These are phyloP conservation scores for Trochalopteron elliotii DNA, from an alignment of 2,113 vertebrate genomes.

Conservation along the genomic window DNA sequence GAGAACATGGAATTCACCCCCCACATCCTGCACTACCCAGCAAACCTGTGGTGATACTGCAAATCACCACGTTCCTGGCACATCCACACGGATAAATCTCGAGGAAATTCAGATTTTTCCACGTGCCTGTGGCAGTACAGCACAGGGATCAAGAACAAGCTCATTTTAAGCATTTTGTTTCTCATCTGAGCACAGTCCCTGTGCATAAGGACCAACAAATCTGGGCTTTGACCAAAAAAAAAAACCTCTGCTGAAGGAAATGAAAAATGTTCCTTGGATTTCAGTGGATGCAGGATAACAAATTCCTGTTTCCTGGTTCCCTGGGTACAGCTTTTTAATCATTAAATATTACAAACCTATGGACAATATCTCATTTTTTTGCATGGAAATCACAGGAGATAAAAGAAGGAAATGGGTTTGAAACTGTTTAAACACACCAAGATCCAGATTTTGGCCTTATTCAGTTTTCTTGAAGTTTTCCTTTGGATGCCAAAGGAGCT, in stretches of 20 bases:
- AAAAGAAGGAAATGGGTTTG: background rate
- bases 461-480: background rate
- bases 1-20: background rate
- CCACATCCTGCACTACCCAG: rapidly evolving
- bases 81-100: rapidly evolving
- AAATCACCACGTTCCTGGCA: background rate
- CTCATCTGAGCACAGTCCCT: background rate
- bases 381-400: background rate
- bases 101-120: background rate
- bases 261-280: background rate
- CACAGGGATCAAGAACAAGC: background rate
- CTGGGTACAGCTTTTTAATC: background rate
- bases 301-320: no score
- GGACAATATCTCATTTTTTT: background rate
- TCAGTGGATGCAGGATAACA: background rate
- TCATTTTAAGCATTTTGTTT: background rate
- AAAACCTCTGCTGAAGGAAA: background rate
- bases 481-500: background rate
- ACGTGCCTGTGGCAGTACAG: background rate
- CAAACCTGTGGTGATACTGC: background rate
- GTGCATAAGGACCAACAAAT: background rate
- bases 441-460: background rate
- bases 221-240: background rate
- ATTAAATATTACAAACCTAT: background rate
- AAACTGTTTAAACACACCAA: background rate